Evolutionary conservation across 2,888 invertebrate species (phyloP).

Genomic region (Drosophila diplacantha): DNA sequence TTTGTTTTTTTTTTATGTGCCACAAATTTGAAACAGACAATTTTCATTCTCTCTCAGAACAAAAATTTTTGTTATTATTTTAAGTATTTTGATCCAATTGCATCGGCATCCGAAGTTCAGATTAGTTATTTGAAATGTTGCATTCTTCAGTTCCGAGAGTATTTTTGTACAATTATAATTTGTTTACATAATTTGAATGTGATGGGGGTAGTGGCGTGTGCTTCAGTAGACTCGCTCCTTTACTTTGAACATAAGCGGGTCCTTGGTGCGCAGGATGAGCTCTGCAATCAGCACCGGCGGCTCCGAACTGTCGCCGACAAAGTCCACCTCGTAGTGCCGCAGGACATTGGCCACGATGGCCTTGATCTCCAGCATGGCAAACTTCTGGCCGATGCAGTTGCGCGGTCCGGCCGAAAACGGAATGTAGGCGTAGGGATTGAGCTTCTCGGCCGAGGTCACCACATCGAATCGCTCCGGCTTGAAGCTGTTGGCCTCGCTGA

Average conservation of each 20-base stretch:
- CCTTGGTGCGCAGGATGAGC: conserved; percentile 75
- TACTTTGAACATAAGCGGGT: conserved; percentile 74
- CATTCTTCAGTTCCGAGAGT: not conserved
- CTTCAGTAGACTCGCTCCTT: conserved; percentile 65
- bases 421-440: conserved; percentile 76
- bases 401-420: conserved; percentile 77
- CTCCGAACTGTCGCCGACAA: conserved; percentile 57
- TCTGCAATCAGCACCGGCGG: conserved; percentile 73
- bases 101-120: too few relatives aligned
- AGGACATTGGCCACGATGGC: conserved; percentile 74
- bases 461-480: conserved; percentile 77
- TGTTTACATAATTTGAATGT: conserved; percentile 4
- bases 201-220: too few relatives aligned
- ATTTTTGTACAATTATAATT: not conserved
- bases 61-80: too few relatives aligned
- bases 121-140: too few relatives aligned
- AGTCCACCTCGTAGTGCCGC: conserved; percentile 72
- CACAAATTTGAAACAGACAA: too few relatives aligned
- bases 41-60: too few relatives aligned
- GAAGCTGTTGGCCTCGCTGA: conserved; percentile 71
- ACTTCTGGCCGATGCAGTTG: conserved; percentile 78
- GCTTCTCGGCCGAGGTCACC: conserved; percentile 68
- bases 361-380: conserved; percentile 77
- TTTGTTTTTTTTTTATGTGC: too few relatives aligned
- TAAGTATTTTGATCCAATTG: too few relatives aligned